Base-by-base conservation (phyloP, 2,113 vertebrate genomes). In the Macroglossus sobrinus region DNA sequence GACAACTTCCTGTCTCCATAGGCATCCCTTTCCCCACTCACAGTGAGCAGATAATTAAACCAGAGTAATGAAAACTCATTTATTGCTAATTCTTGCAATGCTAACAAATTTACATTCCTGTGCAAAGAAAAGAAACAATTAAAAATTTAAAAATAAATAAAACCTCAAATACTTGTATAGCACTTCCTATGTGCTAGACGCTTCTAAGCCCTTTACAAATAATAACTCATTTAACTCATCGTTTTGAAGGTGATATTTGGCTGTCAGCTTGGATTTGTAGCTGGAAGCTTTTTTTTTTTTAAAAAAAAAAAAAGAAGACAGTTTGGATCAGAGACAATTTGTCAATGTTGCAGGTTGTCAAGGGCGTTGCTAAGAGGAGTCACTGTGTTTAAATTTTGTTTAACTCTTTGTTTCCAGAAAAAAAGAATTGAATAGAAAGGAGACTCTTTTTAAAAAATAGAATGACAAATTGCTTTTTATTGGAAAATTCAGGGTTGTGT, bases 161-260 rank as follows among this genome's bases (percentile, higher is more conserved):
- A 96, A 59, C 75, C 81, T 96, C 84, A 81, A 81, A 92, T 91
- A 88, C 71, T 95, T 47, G 74, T 26, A 22, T 47, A 80, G 55
- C 7, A 30, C 95, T 96, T 91, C 21, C 91, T 92, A 28, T 47
- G 94, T 93, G 85, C 94, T 68, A 91, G 93, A 93, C 84, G 74
- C 24, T 96, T 89, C 78, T 68, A 38, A 94, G 81, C 81, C 24
- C 85, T 94, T 96, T 96, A 85, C 95, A 98, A 91, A 96, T 96
- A 97, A 96, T 97, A 96, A 98, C 91, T 97, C 96, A 97, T 93
- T 98, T 98, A 97, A 97, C 94, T 80, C 96, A 97, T 95, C 33
- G 0, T 89, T 97, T 96, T 96, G 96, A 97, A 98, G 97, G 97
- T 98, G 95, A 97, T 97, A 92, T 63, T 91, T 2, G 10, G 84